Evolutionary conservation across 1,140 invertebrate genomes (phyloP).

Genomic region (Hycleus cichorii): DNA sequence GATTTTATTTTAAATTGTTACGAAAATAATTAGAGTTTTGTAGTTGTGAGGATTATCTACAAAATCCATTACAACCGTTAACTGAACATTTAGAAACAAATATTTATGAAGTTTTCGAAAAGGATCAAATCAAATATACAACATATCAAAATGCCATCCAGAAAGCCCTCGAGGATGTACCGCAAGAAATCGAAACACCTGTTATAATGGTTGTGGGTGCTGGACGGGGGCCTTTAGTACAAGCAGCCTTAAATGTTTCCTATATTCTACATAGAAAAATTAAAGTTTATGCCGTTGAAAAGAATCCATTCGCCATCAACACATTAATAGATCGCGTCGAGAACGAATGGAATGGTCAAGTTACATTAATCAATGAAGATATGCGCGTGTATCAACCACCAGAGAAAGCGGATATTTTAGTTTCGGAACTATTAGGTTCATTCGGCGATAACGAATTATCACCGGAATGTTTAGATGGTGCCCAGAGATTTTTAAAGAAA

Average conservation of each 20-base stretch:
- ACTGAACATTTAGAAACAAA: conserved; percentile 92
- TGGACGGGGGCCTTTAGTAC: conserved; percentile 89
- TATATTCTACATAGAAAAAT: conserved; percentile 44
- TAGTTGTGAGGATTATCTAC: conserved; percentile 90
- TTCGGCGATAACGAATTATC: conserved; percentile 99
- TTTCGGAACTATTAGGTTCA: conserved; percentile 94
- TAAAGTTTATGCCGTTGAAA: conserved; percentile 92
- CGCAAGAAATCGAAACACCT: conserved; percentile 38
- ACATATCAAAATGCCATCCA: conserved; percentile 83
- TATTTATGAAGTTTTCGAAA: conserved; percentile 98
- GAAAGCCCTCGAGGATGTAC: conserved; percentile 57
- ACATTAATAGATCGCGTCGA: conserved; percentile 75
- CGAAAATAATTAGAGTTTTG: not conserved
- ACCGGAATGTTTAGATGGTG: conserved; percentile 96
- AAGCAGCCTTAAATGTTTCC: conserved; percentile 75
- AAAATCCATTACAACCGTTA: conserved; percentile 85
- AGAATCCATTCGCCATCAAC: conserved; percentile 94
- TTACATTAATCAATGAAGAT: conserved; percentile 72
- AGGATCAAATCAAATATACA: conserved; percentile 94
- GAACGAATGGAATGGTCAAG: conserved; percentile 72
- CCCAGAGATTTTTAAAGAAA: conserved; percentile 78
- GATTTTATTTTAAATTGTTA: conserved; percentile 10
- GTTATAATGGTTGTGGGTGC: conserved; percentile 91
- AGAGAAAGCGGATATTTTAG: conserved; percentile 88
- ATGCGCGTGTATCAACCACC: conserved; percentile 82